These are phyloP conservation scores for Trissonchulus sp. DNA, from an alignment of 2,888 invertebrate genomes.

Conservation along the genomic window DNA sequence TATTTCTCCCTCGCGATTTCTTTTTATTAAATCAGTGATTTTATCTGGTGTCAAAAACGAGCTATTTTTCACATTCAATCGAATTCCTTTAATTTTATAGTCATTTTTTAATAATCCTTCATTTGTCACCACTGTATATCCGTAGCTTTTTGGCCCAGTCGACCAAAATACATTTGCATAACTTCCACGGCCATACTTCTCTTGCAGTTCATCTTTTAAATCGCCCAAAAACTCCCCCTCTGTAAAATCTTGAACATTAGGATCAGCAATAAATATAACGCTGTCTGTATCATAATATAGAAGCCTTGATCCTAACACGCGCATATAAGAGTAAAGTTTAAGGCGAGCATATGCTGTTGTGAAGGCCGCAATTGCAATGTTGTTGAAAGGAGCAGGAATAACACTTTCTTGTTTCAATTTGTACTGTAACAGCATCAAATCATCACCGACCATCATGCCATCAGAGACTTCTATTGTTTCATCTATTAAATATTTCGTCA, in stretches of 20 bases:
- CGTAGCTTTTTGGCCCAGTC: slow-evolving; percentile 12
- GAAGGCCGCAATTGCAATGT: slow-evolving; percentile 50
- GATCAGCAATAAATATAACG: not conserved
- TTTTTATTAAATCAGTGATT: too few species aligned
- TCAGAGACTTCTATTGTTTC: not conserved
- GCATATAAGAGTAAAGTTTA: slow-evolving; percentile 47
- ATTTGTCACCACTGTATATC: slow-evolving; percentile 8
- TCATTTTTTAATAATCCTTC: not conserved
- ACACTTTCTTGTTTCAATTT: not conserved
- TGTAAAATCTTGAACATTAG: not conserved
- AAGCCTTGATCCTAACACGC: slow-evolving; percentile 43
- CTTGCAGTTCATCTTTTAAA: slow-evolving; percentile 6
- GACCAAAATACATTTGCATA: not conserved
- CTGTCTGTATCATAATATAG: slow-evolving; percentile 51
- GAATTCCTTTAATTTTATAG: slow-evolving; percentile 9
- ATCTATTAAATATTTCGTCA: not conserved
- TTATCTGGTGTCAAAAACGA: too few species aligned
- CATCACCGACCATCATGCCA: not conserved
- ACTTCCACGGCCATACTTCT: not conserved
- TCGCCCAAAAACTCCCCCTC: not conserved
- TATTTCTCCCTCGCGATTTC: not conserved
- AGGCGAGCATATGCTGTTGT: slow-evolving; percentile 50
- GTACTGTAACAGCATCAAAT: slow-evolving; percentile 10
- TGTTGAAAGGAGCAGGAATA: slow-evolving; percentile 32
- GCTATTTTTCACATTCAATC: not conserved